Base-by-base conservation (phyloP, 2,888 invertebrate species). In the Bursaphelenchus okinawaensis region DNA sequence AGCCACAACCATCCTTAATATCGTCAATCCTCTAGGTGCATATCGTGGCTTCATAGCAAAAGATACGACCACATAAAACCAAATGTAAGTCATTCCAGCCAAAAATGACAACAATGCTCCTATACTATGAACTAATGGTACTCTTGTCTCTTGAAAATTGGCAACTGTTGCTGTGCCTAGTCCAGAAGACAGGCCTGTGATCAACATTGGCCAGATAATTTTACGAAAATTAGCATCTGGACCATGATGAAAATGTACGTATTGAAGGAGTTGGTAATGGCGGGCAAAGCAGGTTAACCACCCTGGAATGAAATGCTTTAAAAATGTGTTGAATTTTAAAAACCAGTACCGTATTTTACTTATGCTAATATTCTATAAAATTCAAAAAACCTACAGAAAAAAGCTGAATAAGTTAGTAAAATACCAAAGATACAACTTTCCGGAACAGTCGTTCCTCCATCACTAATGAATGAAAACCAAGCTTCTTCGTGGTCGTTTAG, bases 131-230 rank as follows among this genome's bases (percentile, higher is more conserved):
- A 55, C 61, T 7, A 24, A n/a, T 1, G 61, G 61, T 1, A 56
- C 61, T n/a, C 28, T 56, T 2, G 22, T 56, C 24, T 61, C 61
- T 23, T 61, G 61, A 7, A 61, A 61, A 26, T 56, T 57, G 23
- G 61, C 61, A 12, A 61, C 61, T 9, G 57, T 27, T 16, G 4
- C 6, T 12, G 56, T 22, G 8, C 61, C 61, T 1, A 56, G 9
- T 1, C 54, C 59, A 1, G 24, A 23, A 1, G 55, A 23, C 1
- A 61, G n/a, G 19, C 54, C 61, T 1, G 28, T 22, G 26, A 23
- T 4, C 26, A 57, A 22, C 55, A 61, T n/a, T 1, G 57, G 16
- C 60, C 60, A 59, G 20, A 31, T 6, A 3, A 24, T 54, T 12
- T 16, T 16, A 16, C 23, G 50, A 20, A 31, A 59, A 2, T 50